Evolutionary conservation across 2,113 vertebrate species (phyloP), one percentile per base, ranked within the genome.

Genomic region (Proteles cristata): DNA sequence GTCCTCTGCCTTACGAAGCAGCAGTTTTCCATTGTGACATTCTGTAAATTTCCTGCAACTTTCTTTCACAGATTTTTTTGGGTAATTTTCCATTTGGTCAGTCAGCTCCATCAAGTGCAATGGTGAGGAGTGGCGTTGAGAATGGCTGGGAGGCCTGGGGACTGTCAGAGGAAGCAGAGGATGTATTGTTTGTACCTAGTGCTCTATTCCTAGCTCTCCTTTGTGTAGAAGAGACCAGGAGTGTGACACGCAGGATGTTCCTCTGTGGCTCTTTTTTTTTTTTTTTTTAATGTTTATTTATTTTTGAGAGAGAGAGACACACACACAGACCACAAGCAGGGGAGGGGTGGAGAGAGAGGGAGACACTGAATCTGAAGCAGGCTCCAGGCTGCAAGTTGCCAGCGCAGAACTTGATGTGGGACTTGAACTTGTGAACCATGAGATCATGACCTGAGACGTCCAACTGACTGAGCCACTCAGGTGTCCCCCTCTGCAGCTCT

Each of bases 1-100:
- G 43, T 50, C 39, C 26, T 92, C 31, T 21, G 19, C 33, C 26
- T 45, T 31, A 14, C 26, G 5, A 39, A 95, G 28, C 4, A 55
- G 68, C 21, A 43, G 45, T 68, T 96, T 88, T 85, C 76, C 63
- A 28, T 2, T 45, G 76, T 19, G 21, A 69, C 33, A 21, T 39
- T 84, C 73, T 83, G 77, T 96, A 88, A 97, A 61, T 96, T 96
- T 95, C 90, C 39, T 11, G 45, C 39, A 81, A n/a, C 39, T 88
- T 79, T 63, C 71, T 28, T 85, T 53, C 31, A 71, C 19, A 76
- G 50, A 39, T 53, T 81, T 69, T 58, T 61, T 11, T 1, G 58
- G 50, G 25, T 93, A 53, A 77, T 94, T 96, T 95, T 97, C 93
- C 69, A 91, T 0, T 0, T 48, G 85, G 55, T 48, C 73, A 79